Conservation (phyloP, 2,113 vertebrate species). For the Leucopsar rothschildi region DNA sequence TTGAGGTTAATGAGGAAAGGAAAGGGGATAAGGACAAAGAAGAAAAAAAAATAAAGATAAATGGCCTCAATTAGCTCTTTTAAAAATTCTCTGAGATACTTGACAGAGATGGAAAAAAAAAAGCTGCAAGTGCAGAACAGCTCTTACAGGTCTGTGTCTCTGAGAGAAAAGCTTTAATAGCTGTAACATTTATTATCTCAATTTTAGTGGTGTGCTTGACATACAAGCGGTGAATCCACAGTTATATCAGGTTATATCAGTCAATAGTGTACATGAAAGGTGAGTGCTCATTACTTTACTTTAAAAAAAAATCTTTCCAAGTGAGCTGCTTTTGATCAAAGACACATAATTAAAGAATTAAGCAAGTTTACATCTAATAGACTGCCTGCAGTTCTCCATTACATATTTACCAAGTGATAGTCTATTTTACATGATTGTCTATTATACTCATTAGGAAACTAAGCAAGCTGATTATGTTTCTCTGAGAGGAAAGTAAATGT, state of each 20-base stretch:
- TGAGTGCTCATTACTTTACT: conserved; percentile 15
- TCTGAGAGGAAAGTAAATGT: conserved; percentile 57
- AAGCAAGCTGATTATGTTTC: conserved; percentile 76
- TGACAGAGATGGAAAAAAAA: conserved; percentile 33
- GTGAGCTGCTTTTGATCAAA: conserved; percentile 62
- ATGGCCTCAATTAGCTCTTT: conserved; percentile 39
- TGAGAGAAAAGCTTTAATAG: conserved; percentile 23
- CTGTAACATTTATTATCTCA: conserved; percentile 31
- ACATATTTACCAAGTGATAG: conserved; percentile 59
- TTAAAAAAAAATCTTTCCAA: conserved; percentile 45
- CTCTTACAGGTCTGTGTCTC: background rate
- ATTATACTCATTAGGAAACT: conserved; percentile 80
- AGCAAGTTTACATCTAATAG: conserved; percentile 61
- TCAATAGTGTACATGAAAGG: background rate
- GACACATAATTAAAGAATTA: conserved; percentile 70
- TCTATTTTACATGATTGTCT: conserved; percentile 76
- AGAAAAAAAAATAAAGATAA: background rate
- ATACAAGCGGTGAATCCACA: background rate
- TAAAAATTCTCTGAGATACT: conserved; percentile 31
- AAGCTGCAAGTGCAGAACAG: conserved; percentile 11
- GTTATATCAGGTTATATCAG: conserved; percentile 8
- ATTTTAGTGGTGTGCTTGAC: conserved; percentile 15
- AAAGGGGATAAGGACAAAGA: background rate
- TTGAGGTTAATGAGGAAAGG: conserved; percentile 36
- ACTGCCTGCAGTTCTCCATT: conserved; percentile 50